phyloP scores from a whole-genome alignment of 92 coral and sea anemone genomes.

The Epizoanthus stellaris region DNA sequence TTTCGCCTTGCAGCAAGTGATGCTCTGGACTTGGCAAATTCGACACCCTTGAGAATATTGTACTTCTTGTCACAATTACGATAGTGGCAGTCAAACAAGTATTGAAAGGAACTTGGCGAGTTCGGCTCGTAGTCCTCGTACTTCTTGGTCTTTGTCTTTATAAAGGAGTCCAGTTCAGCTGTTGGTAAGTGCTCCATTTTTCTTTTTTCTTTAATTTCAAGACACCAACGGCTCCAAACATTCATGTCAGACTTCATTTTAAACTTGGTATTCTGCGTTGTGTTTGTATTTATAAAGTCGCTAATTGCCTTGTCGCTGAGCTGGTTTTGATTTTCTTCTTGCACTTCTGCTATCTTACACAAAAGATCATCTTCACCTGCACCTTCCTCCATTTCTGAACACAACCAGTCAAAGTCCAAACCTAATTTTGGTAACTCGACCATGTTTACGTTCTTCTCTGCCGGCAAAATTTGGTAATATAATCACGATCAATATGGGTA shows the following conservation, averaged over 20 bases:
- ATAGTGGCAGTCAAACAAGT: constrained; percentile 11
- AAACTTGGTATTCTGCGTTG: neutral
- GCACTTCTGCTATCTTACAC: neutral
- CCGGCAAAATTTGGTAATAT: too few relatives aligned
- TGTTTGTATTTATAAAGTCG: neutral
- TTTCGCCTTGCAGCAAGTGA: constrained; percentile 9
- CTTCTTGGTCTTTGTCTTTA: neutral
- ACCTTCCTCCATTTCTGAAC: neutral
- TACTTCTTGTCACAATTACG: neutral
- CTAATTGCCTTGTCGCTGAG: neutral
- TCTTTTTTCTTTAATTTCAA: neutral
- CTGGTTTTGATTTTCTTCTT: neutral
- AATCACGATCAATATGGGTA: too few relatives aligned
- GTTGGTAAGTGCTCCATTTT: neutral
- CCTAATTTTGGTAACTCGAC: neutral
- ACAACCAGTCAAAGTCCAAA: constrained; percentile 1
- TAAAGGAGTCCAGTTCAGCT: constrained; percentile 3
- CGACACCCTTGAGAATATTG: neutral
- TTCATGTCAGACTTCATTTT: neutral
- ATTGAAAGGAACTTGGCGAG: neutral
- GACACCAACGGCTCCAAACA: neutral
- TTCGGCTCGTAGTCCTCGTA: constrained; percentile 20
- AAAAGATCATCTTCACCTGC: neutral
- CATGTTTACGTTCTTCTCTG: neutral
- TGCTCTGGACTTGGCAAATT: neutral